Base-by-base conservation (phyloP, 92 coral and sea anemone genomes). In the Palythoa grandis region DNA sequence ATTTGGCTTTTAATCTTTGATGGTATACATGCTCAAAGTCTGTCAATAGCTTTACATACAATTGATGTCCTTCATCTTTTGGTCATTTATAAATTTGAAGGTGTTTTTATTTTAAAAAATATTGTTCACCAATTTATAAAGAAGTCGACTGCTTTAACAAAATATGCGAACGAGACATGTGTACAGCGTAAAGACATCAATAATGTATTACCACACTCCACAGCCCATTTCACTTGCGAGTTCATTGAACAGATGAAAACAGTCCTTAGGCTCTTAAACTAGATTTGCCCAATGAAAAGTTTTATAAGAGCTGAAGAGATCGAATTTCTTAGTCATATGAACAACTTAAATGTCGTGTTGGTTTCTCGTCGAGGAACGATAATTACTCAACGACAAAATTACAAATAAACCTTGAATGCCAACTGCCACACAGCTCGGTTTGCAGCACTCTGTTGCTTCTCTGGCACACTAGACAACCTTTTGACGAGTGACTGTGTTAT, bases 171-270 rank as follows among this genome's bases (percentile, higher is more conserved):
- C 54, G 82, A 56, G 58, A 52, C 52, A 56, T 29, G 70, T 77
- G 69, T 54, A 57, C 65, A 52, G 48, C 79, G 5, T 57, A 9
- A 56, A 77, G 1, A 7, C 82, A 77, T 77, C 35, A 77, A 77
- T 77, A 56, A 77, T 77, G 69, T 11, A 77, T 12, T 7, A 24
- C 11, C 11, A 6, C 29, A 56, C 29, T 14, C 7, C 20, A 60
- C 29, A 56, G 56, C 23, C 7, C 20, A 60, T 77, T 77, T 56
- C 52, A 23, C 12, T 4, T 35, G 48, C 82, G 19, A 57, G 48
- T 77, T 77, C 16, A 35, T 40, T 15, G 52, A 77, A 77, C 82
- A 77, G 82, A 77, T 77, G 82, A 37, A 24, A n/a, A 75, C 79
- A 75, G 63, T 11, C 54, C 52, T 43, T 13, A 19, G 76, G 14